Evolutionary conservation across 2,888 invertebrate species (phyloP).

Genomic region (Metacarcinus magister): DNA sequence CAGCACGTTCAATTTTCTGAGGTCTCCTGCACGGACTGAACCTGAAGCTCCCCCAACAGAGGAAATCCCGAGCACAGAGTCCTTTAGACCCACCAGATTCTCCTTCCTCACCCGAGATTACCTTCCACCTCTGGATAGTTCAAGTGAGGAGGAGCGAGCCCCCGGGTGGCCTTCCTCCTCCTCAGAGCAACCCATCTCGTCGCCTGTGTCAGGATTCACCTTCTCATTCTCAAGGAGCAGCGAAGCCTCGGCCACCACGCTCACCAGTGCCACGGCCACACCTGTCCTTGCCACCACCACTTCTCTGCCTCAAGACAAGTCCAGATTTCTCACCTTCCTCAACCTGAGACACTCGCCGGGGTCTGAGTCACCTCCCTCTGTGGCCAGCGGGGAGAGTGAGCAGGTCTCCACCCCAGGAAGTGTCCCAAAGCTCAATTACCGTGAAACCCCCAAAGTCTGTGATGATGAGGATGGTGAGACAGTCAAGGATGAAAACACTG

Average conservation of each 20-base stretch:
- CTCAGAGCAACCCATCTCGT: conserved; percentile 69
- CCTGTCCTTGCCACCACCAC: conserved; percentile 74
- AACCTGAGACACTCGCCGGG: conserved; percentile 75
- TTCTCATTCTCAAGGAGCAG: conserved; percentile 74
- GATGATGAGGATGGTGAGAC: conserved; percentile 63
- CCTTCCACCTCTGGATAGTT: conserved; percentile 72
- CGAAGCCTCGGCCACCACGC: conserved; percentile 74
- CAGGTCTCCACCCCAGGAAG: conserved; percentile 67
- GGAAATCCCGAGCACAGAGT: conserved; percentile 56
- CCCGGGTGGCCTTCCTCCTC: conserved; percentile 63
- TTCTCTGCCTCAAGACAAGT: conserved; percentile 75
- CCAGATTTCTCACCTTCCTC: conserved; percentile 80
- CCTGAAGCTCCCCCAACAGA: conserved; percentile 46
- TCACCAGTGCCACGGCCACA: conserved; percentile 74
- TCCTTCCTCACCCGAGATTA: conserved; percentile 82
- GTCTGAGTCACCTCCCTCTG: conserved; percentile 72
- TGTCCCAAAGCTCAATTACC: conserved; percentile 68
- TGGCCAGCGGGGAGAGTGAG: conserved; percentile 57
- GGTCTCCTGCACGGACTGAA: conserved; percentile 71
- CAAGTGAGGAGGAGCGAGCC: conserved; percentile 62
- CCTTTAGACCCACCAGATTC: conserved; percentile 79
- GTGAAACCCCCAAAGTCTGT: conserved; percentile 63
- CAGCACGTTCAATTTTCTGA: conserved; percentile 76
- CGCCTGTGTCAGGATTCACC: conserved; percentile 77
- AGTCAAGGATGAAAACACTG: conserved; percentile 70